Percentiles rank a stretch among this genome's conserved stretches.
Evolutionary conservation across 2,113 vertebrate genomes (phyloP).

Genomic region (Plestiodon gilberti): DNA sequence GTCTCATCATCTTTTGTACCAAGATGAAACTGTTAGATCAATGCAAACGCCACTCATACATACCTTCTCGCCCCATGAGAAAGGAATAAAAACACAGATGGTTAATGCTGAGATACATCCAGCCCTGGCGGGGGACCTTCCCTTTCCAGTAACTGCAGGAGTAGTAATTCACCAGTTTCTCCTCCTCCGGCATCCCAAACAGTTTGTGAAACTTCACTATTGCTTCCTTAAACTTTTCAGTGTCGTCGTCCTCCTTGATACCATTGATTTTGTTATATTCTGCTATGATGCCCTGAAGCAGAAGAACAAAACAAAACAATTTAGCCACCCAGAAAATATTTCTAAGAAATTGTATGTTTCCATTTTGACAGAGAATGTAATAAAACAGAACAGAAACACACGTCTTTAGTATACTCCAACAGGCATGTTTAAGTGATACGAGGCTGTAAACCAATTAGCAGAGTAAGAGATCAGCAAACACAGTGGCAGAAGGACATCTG

Average conservation of each 20-base stretch:
- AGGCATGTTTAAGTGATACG: not conserved
- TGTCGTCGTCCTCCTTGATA: slow-evolving; percentile 94
- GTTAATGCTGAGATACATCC: slow-evolving; percentile 99
- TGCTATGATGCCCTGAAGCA: slow-evolving; percentile 92
- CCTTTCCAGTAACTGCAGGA: slow-evolving; percentile 99
- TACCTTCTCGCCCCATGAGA: slow-evolving; percentile 96
- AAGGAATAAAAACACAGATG: slow-evolving; percentile 98
- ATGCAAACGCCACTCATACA: slow-evolving; percentile 35
- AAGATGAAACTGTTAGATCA: not conserved
- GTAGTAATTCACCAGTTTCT: slow-evolving; percentile 98
- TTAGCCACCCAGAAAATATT: not conserved
- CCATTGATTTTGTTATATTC: slow-evolving; percentile 98
- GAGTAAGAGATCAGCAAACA: not conserved
- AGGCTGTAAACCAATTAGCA: not conserved
- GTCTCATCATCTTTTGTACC: not conserved
- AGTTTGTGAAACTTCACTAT: slow-evolving; percentile 93
- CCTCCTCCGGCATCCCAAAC: slow-evolving; percentile 97
- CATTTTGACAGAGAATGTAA: not conserved
- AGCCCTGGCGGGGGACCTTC: slow-evolving; percentile 95
- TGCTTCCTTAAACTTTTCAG: slow-evolving; percentile 97
- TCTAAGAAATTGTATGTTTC: not conserved
- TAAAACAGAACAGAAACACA: not conserved
- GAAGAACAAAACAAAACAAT: slow-evolving; percentile 8
- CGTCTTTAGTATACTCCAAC: no score
- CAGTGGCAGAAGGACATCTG: no score